Evolutionary conservation across 2,113 vertebrate species (phyloP).

Genomic region (Erythrocebus patas): DNA sequence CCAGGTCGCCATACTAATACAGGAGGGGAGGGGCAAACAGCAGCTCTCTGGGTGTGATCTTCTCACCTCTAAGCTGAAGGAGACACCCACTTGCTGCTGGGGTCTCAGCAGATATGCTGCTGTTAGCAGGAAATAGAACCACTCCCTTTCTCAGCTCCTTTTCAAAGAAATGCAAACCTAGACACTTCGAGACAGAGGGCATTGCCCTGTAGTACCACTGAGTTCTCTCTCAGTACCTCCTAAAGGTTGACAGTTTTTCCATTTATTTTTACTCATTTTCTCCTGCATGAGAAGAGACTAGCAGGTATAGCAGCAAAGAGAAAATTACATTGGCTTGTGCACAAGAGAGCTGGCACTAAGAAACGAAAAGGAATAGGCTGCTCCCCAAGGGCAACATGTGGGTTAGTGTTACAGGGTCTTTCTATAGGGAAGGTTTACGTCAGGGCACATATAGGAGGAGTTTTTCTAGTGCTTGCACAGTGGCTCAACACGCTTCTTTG

Average conservation of each 20-base stretch:
- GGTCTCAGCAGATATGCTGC: background rate
- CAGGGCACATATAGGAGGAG: too few relatives aligned
- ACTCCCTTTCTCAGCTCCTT: background rate
- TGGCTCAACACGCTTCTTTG: too few relatives aligned
- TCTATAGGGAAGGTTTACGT: too few relatives aligned
- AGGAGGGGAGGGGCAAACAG: background rate
- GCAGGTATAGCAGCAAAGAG: too few relatives aligned
- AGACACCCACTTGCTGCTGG: background rate
- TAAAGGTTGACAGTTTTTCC: background rate
- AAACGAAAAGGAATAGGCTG: too few relatives aligned
- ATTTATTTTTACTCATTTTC: background rate
- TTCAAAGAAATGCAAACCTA: slow-evolving; percentile 8
- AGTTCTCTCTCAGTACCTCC: background rate
- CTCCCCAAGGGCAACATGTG: too few relatives aligned
- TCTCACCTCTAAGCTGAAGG: slow-evolving; percentile 47
- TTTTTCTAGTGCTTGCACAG: too few relatives aligned
- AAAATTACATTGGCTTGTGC: too few relatives aligned
- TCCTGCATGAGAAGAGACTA: background rate
- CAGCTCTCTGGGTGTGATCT: slow-evolving; percentile 35
- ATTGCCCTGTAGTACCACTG: background rate
- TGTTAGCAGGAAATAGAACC: slow-evolving; percentile 35
- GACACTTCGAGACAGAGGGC: background rate
- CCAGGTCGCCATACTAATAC: background rate
- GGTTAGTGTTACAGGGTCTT: too few relatives aligned
- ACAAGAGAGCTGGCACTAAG: too few relatives aligned